Percentiles rank a stretch among this genome's conserved stretches.
phyloP scores from a whole-genome alignment of 2,797 vertebrate species.

The Hemibagrus guttatus region DNA sequence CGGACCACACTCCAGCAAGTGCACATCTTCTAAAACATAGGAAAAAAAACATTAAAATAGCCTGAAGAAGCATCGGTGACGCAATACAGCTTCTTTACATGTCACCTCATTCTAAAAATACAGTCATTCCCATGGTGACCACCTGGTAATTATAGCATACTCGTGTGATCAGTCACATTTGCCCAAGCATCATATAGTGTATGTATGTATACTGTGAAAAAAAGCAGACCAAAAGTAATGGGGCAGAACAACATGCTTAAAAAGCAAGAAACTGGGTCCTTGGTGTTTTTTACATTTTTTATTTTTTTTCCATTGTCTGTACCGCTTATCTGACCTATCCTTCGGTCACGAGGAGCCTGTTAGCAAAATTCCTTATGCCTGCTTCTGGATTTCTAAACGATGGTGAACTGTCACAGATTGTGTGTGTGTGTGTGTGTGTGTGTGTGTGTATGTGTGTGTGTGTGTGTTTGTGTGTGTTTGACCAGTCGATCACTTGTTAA shows the following conservation, averaged over 20 bases:
- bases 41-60: background rate
- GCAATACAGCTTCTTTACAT: background rate
- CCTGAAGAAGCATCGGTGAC: background rate
- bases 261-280: background rate
- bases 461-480: no score
- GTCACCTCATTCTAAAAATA: background rate
- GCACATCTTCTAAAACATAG: no score
- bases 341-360: no score
- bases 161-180: background rate
- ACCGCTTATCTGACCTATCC: no score
- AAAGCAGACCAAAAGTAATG: background rate
- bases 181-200: background rate
- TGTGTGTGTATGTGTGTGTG: no score
- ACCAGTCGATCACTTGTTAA: conserved; percentile 22
- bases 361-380: background rate
- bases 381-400: background rate
- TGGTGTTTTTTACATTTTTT: background rate
- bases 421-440: no score
- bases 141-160: background rate
- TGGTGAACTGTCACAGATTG: background rate
- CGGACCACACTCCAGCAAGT: background rate
- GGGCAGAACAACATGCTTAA: background rate
- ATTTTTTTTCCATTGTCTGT: no score
- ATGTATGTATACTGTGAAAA: background rate
- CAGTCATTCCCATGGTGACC: background rate